Base-by-base conservation (phyloP, 2,797 vertebrate genomes). In the Ambastaia sidthimunki region DNA sequence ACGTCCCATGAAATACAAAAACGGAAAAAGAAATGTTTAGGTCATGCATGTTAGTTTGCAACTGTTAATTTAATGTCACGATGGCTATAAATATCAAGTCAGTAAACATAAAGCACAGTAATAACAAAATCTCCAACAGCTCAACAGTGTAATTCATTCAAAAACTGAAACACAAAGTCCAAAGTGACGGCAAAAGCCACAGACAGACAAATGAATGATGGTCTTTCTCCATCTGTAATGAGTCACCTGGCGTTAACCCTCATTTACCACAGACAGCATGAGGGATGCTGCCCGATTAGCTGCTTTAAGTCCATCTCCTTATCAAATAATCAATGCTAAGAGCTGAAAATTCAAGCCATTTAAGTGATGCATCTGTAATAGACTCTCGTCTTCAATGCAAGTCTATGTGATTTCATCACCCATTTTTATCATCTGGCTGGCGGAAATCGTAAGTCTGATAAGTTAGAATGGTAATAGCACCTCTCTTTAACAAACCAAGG, bases 291-390 rank as follows among this genome's bases (percentile, higher is more conserved):
- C 59, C 47, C 62, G 69, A 79, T 71, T 63, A 59, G 60, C 78
- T 73, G 57, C 78, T 73, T 13, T 57, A 66, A 80, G 78, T 80
- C 70, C 44, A 66, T 67, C 60, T 73, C 70, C 66, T 71, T 44
- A 72, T 80, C 69, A 80, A 65, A 73, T 72, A 80, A 80, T 80
- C 78, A 80, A 80, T 80, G 62, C 19, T n/a, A 18, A 54, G 60
- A 73, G 59, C 69, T 57, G 50, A 73, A 80, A 70, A 71, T 70
- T 72, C n/a, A n/a, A 41, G 37, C 50, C 54, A 66, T 65, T 65
- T 10, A 37, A 65, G 31, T 37, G 60, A 80, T 80, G 72, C 31
- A 55, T 73, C 66, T 62, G 63, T 66, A 55, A 80, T 73, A 55
- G 70, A 72, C 59, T 80, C 60, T 60, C 7, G 11, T 0, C 5